Conservation (phyloP, 2,113 vertebrate genomes). For the Lagopus leucura region DNA sequence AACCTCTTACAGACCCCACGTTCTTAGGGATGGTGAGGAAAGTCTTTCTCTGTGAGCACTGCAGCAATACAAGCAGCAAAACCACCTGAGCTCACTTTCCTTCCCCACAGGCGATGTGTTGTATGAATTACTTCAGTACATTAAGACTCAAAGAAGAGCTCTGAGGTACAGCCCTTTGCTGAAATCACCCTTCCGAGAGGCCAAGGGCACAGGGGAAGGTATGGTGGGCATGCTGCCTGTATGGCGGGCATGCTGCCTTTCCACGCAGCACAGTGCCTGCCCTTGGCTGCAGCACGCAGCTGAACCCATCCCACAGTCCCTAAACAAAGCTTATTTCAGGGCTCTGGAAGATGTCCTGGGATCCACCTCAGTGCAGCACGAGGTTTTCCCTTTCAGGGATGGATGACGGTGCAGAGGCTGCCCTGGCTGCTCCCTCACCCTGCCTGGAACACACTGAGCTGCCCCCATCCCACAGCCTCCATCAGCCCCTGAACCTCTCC, state of each 20-base stretch:
- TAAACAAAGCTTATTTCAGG: background rate
- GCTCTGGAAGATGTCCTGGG: background rate
- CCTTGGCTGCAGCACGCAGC: background rate
- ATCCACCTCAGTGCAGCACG: background rate
- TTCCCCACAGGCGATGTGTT: constrained; percentile 86
- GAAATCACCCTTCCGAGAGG: constrained; percentile 29
- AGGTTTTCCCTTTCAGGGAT: background rate
- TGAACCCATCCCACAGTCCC: background rate
- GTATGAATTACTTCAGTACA: constrained; percentile 90
- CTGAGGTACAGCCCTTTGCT: constrained; percentile 69
- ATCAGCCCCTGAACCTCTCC: constrained; percentile 25
- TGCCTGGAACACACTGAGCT: background rate
- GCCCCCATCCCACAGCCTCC: background rate
- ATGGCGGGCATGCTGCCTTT: background rate
- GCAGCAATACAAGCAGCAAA: background rate
- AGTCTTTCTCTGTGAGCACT: background rate
- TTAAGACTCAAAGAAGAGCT: constrained; percentile 84
- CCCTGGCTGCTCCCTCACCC: background rate
- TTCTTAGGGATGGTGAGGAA: background rate
- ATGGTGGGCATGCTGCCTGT: background rate
- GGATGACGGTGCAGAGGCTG: background rate
- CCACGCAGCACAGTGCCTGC: background rate
- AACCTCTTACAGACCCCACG: background rate
- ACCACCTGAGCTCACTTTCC: background rate
- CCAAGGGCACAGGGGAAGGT: constrained; percentile 44